A percentile compares a stretch with the other conserved stretches of the same genome.
These are phyloP conservation scores for Andrena praecox DNA, from an alignment of 2,888 invertebrate genomes.

Conservation along the genomic window DNA sequence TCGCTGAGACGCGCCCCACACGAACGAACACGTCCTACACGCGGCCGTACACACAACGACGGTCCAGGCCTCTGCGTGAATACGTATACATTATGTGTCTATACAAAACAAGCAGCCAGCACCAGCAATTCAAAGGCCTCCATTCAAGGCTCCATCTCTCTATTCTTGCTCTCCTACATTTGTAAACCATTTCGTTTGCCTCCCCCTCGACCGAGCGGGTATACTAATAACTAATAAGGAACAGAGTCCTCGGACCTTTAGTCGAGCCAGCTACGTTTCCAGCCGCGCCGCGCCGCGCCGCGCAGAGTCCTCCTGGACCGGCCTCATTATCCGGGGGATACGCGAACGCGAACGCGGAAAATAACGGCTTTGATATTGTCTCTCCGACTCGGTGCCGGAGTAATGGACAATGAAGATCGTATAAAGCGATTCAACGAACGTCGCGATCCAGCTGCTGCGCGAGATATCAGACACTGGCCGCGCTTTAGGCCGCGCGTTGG, in stretches of 20 bases:
- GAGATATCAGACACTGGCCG: slow-evolving; percentile 52
- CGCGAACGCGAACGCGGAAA: slow-evolving; percentile 58
- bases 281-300: no score
- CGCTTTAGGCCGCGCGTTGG: slow-evolving; percentile 14
- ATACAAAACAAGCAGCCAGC: slow-evolving; percentile 79
- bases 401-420: slow-evolving; percentile 68
- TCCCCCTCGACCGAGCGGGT: slow-evolving; percentile 62
- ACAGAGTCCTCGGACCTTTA: slow-evolving; percentile 68
- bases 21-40: slow-evolving; percentile 42
- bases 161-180: slow-evolving; percentile 79
- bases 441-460: slow-evolving; percentile 40
- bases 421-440: slow-evolving; percentile 60
- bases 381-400: slow-evolving; percentile 57
- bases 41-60: slow-evolving; percentile 38
- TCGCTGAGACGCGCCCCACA: slow-evolving; percentile 67
- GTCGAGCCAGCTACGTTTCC: slow-evolving; percentile 41
- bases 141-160: slow-evolving; percentile 80
- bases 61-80: slow-evolving; percentile 59
- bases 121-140: slow-evolving; percentile 80
- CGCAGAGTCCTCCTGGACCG: slow-evolving; percentile 20
- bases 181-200: slow-evolving; percentile 79
- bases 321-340: slow-evolving; percentile 61
- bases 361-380: slow-evolving; percentile 68
- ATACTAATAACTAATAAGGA: slow-evolving; percentile 80
- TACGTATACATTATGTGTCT: slow-evolving; percentile 75